A percentile compares a stretch with the other conserved stretches of the same genome.
Conservation (phyloP, 2,888 invertebrate genomes). For the Hofmannophila pseudospretella region DNA sequence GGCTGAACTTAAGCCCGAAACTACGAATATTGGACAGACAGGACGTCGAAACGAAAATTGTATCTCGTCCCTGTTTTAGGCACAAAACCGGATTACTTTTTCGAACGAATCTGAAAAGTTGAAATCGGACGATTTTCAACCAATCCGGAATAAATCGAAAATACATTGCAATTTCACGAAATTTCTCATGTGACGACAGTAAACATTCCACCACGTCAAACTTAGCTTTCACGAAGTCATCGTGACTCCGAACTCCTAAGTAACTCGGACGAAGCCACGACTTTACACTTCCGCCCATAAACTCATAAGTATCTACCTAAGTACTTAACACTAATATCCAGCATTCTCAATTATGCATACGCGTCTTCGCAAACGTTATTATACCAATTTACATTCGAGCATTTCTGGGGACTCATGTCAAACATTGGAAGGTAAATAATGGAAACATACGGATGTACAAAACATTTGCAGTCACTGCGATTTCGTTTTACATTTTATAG, state of each 20-base stretch:
- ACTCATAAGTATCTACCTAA: slow-evolving; percentile 3
- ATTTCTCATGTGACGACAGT: too few relatives aligned
- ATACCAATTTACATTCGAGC: slow-evolving; percentile 47
- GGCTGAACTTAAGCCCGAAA: too few relatives aligned
- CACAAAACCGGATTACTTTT: too few relatives aligned
- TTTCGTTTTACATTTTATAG: too few relatives aligned
- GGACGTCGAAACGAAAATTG: too few relatives aligned
- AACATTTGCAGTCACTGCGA: background rate
- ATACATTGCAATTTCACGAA: too few relatives aligned
- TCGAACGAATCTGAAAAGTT: too few relatives aligned
- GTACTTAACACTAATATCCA: slow-evolving; percentile 5
- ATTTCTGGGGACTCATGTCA: slow-evolving; percentile 39
- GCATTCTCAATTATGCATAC: slow-evolving; percentile 35
- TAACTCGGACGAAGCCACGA: background rate
- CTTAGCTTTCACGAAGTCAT: background rate
- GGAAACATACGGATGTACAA: slow-evolving; percentile 10
- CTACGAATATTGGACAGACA: too few relatives aligned
- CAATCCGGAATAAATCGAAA: too few relatives aligned
- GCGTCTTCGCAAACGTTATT: slow-evolving; percentile 48
- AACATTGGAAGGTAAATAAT: slow-evolving; percentile 40
- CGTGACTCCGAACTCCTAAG: background rate
- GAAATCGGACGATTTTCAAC: too few relatives aligned
- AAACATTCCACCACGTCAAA: too few relatives aligned
- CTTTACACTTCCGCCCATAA: background rate
- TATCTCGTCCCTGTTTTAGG: too few relatives aligned